Evolutionary conservation across 23 tunicate genomes (phyloP).

Genomic region (Ciona savignyi): DNA sequence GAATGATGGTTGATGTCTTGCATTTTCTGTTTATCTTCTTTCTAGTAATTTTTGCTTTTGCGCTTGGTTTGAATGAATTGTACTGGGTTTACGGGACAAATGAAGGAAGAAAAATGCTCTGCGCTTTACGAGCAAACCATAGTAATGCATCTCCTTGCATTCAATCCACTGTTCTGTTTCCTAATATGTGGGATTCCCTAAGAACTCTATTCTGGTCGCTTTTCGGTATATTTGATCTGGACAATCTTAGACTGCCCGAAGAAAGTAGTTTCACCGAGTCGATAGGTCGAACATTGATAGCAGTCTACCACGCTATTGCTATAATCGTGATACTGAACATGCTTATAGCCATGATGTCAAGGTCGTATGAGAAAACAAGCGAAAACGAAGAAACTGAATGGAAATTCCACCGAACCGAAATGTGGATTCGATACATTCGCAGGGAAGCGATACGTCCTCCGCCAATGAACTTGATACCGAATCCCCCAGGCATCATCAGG

Average conservation of each 20-base stretch:
- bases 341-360: no score
- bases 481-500: conserved; percentile 20
- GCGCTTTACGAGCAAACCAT: no score
- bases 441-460: no score
- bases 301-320: no score
- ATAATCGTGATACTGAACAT: no score
- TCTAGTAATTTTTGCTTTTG: conserved; percentile 58
- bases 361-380: no score
- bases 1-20: conserved; percentile 53
- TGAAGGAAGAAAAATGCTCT: conserved; percentile 17
- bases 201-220: conserved; percentile 51
- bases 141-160: not conserved
- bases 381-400: no score
- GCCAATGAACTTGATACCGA: conserved; percentile 85
- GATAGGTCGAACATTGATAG: conserved; percentile 1
- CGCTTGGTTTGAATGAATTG: conserved; percentile 62
- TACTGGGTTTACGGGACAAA: conserved; percentile 63
- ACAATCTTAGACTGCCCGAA: conserved; percentile 10
- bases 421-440: conserved; percentile 74
- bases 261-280: conserved; percentile 20
- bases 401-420: no score
- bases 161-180: conserved; percentile 5
- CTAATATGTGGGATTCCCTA: conserved; percentile 12
- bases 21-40: conserved; percentile 54
- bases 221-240: conserved; percentile 43